Evolutionary conservation across 2,113 vertebrate species (phyloP).

Genomic region (Seriola aureovittata): DNA sequence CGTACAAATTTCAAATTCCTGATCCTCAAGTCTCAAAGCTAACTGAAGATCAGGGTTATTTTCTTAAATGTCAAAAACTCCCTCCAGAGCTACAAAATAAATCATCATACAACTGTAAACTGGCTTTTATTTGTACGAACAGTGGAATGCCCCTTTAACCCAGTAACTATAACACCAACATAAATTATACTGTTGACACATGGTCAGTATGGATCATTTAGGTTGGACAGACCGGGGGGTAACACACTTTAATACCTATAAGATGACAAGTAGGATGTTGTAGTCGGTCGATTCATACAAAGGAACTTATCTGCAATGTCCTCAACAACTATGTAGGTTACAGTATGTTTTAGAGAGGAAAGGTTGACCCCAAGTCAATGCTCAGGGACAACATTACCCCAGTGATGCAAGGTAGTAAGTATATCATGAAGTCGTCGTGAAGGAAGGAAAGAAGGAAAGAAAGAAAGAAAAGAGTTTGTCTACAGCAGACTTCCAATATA

Average conservation of each 20-base stretch:
- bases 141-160: constrained; percentile 1
- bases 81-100: not conserved
- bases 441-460: constrained; percentile 5
- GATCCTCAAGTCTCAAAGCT: too few species aligned
- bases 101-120: not conserved
- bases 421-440: not conserved
- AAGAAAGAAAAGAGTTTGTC: constrained; percentile 14
- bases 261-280: not conserved
- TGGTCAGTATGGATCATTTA: constrained; percentile 6
- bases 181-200: not conserved
- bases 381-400: constrained; percentile 72
- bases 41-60: not conserved
- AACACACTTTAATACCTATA: constrained; percentile 8
- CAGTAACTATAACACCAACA: not conserved
- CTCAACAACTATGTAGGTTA: constrained; percentile 24
- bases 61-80: not conserved
- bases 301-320: constrained; percentile 31
- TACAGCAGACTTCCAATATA: constrained; percentile 49
- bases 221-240: not conserved
- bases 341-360: constrained; percentile 40
- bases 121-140: constrained; percentile 7
- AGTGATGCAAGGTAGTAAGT: constrained; percentile 59
- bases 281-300: not conserved
- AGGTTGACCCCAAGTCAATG: constrained; percentile 64
- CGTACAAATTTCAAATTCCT: too few species aligned